phyloP scores from a whole-genome alignment of 1,140 invertebrate species.

The Lepidurus couesii region DNA sequence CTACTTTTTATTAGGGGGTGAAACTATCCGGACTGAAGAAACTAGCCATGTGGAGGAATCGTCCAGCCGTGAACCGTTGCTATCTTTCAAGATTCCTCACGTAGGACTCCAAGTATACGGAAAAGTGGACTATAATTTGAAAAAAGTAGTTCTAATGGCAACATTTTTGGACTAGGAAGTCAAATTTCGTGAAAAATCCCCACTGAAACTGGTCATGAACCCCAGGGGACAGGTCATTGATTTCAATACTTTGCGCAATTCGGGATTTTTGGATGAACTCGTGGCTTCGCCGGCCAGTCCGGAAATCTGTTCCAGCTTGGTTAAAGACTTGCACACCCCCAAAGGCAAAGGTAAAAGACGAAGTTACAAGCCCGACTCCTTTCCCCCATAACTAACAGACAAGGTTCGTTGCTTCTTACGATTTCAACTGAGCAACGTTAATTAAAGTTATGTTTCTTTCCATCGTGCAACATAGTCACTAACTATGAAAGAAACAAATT shows the following conservation, averaged over 20 bases:
- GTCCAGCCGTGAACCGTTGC: constrained; percentile 20
- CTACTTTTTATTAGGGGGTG: neutral
- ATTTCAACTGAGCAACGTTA: too few relatives aligned
- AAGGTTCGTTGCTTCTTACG: too few relatives aligned
- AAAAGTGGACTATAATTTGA: neutral
- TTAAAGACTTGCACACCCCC: constrained; percentile 68
- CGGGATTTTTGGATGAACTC: constrained; percentile 51
- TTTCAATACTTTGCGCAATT: constrained; percentile 52
- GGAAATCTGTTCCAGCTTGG: constrained; percentile 63
- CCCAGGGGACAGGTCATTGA: constrained; percentile 68
- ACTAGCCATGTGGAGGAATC: neutral
- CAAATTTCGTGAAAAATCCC: constrained; percentile 50
- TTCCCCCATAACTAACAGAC: neutral
- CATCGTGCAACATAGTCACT: too few relatives aligned
- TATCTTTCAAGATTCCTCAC: constrained; percentile 38
- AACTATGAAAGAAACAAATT: too few relatives aligned
- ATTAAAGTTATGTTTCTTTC: too few relatives aligned
- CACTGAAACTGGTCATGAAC: constrained; percentile 71
- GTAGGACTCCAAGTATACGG: constrained; percentile 36
- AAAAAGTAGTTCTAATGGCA: neutral
- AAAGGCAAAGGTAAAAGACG: constrained; percentile 60
- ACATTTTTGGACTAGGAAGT: constrained; percentile 28
- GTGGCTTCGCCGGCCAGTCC: constrained; percentile 57
- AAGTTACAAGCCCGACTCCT: neutral
- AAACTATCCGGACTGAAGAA: neutral